These are phyloP conservation scores for Sthenelais limicola DNA, from an alignment of 2,888 invertebrate species.

Conservation along the genomic window DNA sequence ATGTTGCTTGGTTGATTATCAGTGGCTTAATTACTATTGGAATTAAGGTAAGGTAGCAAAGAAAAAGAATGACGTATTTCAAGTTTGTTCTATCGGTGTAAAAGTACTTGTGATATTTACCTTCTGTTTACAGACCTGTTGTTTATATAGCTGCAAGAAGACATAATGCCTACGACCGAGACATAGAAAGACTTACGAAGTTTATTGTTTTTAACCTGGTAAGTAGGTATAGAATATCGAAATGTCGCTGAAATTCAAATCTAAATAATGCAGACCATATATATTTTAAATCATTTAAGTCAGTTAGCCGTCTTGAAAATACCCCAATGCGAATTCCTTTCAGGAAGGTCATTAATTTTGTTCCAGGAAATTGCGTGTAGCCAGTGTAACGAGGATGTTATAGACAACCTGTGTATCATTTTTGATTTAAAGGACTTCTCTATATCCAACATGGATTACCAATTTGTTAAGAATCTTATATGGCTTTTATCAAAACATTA, in stretches of 20 bases:
- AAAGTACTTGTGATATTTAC: too few species aligned
- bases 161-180: conserved; percentile 80
- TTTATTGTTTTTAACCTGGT: conserved; percentile 85
- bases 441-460: conserved; percentile 83
- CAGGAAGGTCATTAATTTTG: too few species aligned
- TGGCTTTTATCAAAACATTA: conserved; percentile 85
- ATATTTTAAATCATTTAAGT: not conserved
- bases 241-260: not conserved
- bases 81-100: too few species aligned
- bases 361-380: conserved; percentile 83
- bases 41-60: too few species aligned
- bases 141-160: conserved; percentile 85
- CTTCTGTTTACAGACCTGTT: conserved; percentile 80
- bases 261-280: not conserved
- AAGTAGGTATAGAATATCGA: conserved; percentile 61
- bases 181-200: conserved; percentile 84
- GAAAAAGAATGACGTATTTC: too few species aligned
- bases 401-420: conserved; percentile 85
- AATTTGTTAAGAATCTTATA: conserved; percentile 84
- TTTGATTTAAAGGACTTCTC: conserved; percentile 85
- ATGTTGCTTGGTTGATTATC: not conserved
- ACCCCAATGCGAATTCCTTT: too few species aligned
- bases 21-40: not conserved
- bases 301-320: not conserved
- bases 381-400: conserved; percentile 84